Base-by-base conservation (phyloP, 2,113 vertebrate species). In the Sceloporus tristichus region DNA sequence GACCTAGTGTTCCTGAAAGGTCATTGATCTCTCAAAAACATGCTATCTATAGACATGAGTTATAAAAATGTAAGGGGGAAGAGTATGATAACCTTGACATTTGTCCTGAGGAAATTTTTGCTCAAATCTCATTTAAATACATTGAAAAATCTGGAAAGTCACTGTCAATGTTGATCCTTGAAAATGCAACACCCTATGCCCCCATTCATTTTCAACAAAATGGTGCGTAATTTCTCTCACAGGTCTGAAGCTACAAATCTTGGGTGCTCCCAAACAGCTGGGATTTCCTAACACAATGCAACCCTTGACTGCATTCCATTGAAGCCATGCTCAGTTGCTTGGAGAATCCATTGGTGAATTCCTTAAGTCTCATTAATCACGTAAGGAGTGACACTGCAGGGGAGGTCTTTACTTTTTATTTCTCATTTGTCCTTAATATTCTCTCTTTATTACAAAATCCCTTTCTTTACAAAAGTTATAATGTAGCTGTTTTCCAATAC, bases 311-410 rank as follows among this genome's bases (percentile, higher is more conserved):
- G 90, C 97, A 97, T 97, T 93, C 97, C 97, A 94, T 0, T 40
- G 94, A 79, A 66, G 90, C 86, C 90, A 88, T 1, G 73, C 9
- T 80, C 77, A 94, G 97, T 97, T 97, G 96, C 96, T 95, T 90
- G 86, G 97, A 95, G 95, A 97, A 89, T 90, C 94, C 88, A 92
- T 94, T 90, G 91, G 94, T 85, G 29, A 95, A 94, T 93, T 91
- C 94, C 91, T 92, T 91, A 92, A 95, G 92, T 87, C 76, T 94
- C 96, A 92, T 96, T 95, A 96, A 96, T 96, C 96, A 96, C 0
- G 0, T 94, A 93, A 88, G 90, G 85, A 89, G 91, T 93, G 92
- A 95, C 95, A 95, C 95, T 90, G 89, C 92, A 94, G 94, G 93
- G 54, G 73, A 88, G 91, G 88, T 89, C 94, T 94, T 95, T 90